Evolutionary conservation across 2,113 vertebrate genomes (phyloP), one percentile per base, ranked within the genome.

Genomic region (Henicopernis longicauda): DNA sequence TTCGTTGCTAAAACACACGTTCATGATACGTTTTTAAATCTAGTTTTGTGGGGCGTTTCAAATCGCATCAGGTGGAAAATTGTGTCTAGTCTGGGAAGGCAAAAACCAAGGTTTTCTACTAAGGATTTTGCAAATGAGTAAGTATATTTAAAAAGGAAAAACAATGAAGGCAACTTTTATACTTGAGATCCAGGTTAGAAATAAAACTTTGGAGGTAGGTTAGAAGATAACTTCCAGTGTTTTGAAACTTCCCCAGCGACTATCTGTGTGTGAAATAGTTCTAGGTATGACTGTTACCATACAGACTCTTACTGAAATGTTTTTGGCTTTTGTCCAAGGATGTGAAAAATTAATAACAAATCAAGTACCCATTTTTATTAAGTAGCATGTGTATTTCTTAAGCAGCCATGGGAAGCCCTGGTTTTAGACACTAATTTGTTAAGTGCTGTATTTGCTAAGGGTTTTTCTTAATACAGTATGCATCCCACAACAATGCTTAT

Each of bases 301-400:
- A 22, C 34, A 82, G 40, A 52, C 34, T 69, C 21, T 59, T 70
- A 50, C 61, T 85, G 89, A 95, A 76, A 44, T 58, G 25, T 54
- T 63, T 95, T 82, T 92, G 90, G 65, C n/a, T 52, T 94, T 93
- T 86, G 18, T 89, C 69, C 86, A 89, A 73, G 31, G 73, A 65
- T 70, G 70, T 87, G 58, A 80, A 76, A 67, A 89, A 57, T 86
- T 71, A 79, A 61, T 84, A 82, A 65, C 38, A 49, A 90, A 52
- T 59, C 34, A 61, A 94, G 70, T 72, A 42, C 21, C 16, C 1
- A 0, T 86, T 87, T 84, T 92, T 82, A 32, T 66, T 74, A 79
- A 84, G 69, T 65, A 84, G 23, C 16, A 7, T 7, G 40, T 77
- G 16, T 86, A n/a, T 67, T 95, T 61, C 52, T 84, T 44, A 61